These are phyloP conservation scores for Balearica regulorum DNA, from an alignment of 2,797 vertebrate species.

Conservation along the genomic window DNA sequence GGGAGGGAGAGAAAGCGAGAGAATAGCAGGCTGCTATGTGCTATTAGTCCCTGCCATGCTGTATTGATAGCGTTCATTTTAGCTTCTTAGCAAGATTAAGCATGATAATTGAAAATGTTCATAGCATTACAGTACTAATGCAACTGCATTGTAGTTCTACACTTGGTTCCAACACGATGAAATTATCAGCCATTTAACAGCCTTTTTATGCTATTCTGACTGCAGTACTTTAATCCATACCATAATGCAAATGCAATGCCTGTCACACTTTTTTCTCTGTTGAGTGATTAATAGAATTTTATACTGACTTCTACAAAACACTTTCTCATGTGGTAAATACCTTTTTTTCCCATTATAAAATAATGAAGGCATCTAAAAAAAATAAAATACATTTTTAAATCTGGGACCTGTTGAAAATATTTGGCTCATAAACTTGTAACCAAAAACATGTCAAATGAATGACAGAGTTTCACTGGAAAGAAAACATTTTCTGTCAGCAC, in stretches of 20 bases:
- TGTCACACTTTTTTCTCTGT: not conserved
- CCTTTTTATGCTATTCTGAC: conserved; percentile 41
- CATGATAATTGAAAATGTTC: conserved; percentile 51
- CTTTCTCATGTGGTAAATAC: not conserved
- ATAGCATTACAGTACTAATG: not conserved
- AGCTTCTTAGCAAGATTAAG: conserved; percentile 31
- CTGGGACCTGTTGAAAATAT: conserved; percentile 24
- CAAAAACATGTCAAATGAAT: conserved; percentile 25
- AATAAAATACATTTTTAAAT: not conserved
- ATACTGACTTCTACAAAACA: not conserved
- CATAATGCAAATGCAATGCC: conserved; percentile 15
- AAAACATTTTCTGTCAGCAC: not conserved
- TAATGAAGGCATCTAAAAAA: not conserved
- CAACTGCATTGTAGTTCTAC: not conserved
- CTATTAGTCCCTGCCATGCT: not conserved
- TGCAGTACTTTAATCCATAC: conserved; percentile 35
- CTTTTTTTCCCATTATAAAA: not conserved
- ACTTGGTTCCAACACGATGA: conserved; percentile 11
- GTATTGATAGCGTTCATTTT: not conserved
- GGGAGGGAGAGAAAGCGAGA: not conserved
- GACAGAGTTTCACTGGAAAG: not conserved
- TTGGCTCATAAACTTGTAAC: not conserved
- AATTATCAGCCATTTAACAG: conserved; percentile 60
- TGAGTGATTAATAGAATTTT: not conserved
- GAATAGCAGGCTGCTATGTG: not conserved